Evolutionary conservation across 1,140 invertebrate species (phyloP).

Genomic region (Varroa destructor): DNA sequence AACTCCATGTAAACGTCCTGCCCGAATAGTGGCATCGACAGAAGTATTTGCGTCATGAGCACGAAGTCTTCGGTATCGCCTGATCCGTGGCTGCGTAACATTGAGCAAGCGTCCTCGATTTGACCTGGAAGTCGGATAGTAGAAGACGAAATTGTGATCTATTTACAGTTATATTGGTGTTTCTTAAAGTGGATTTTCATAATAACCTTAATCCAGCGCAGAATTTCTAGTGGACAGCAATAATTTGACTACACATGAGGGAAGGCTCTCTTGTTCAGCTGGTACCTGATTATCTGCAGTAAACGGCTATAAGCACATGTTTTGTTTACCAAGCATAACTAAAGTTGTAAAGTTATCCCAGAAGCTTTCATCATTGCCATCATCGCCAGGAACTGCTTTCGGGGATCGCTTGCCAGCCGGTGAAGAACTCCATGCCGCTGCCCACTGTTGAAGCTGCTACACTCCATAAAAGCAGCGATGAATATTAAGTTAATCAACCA

Average conservation of each 20-base stretch:
- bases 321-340: conserved; percentile 2
- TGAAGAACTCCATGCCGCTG: conserved; percentile 6
- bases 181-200: no score
- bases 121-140: not conserved
- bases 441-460: conserved; percentile 19
- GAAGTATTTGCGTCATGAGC: conserved; percentile 5
- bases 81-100: not conserved
- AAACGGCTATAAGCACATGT: no score
- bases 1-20: conserved; percentile 8
- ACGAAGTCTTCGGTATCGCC: not conserved
- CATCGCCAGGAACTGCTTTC: not conserved
- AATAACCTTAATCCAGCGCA: no score
- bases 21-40: not conserved
- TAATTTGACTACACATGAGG: no score
- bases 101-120: conserved; percentile 21
- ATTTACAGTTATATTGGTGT: no score
- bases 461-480: not conserved
- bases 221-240: no score
- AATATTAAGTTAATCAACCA: no score
- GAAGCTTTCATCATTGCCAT: not conserved
- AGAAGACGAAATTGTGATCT: no score
- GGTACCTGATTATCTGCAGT: no score
- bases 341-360: conserved; percentile 16
- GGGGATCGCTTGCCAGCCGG: not conserved
- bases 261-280: no score